Evolutionary conservation across 2,888 invertebrate species (phyloP), one percentile per base, ranked within the genome.

Genomic region (Lydus trimaculatus): DNA sequence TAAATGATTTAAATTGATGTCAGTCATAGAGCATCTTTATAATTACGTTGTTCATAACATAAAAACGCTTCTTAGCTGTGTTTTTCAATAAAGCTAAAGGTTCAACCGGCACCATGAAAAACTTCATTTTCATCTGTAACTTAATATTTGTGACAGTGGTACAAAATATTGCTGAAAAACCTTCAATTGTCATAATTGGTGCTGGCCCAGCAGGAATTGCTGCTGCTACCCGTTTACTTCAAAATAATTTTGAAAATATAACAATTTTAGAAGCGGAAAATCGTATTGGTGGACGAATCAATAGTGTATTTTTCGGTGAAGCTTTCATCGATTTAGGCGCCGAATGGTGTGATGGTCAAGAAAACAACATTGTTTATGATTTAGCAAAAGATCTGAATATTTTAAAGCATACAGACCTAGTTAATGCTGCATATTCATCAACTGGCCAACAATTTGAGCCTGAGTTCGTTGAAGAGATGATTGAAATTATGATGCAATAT

Each of bases 151-250:
- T 48, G 48, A 11, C 7, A 20, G 20, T 48, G 48, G 1, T 8
- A 23, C 20, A 11, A 20, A 23, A 2, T 20, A 4, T 11, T 3
- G 20, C 20, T 48, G 20, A 48, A 48, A 48, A 0, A 9, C 20
- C 66, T 11, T 64, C 70, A 28, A 82, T 88, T 43, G 69, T 89
- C 62, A 86, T 89, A 25, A 80, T 89, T 63, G 89, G 89, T 66
- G 88, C 87, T 48, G 90, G 90, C 11, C 85, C 87, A 17, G 83
- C 89, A n/a, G 90, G 90, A 15, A 84, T 89, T 59, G 87, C 89
- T 15, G 88, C 89, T n/a, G 88, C 88, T 9, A 81, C 84, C 8
- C 83, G 83, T 70, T 79, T 90, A 9, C 70, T 86, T 2, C 83
- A 87, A 74, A 84, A 83, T 73, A 86, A 86, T 17, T 79, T 87